These are phyloP conservation scores for Columba guinea DNA, from an alignment of 2,797 vertebrate genomes.

Conservation along the genomic window DNA sequence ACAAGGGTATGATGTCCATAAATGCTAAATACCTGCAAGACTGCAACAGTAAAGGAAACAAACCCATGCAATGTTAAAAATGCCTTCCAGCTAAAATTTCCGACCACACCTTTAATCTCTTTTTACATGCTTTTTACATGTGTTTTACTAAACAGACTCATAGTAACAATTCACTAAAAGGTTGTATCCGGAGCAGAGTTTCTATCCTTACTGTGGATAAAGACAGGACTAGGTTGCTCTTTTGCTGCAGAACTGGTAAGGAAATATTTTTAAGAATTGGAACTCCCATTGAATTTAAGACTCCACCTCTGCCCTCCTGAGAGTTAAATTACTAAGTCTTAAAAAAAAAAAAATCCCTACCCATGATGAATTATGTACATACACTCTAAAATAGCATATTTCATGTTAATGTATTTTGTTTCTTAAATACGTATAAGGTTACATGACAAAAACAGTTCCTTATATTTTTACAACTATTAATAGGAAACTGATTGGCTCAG, in stretches of 20 bases:
- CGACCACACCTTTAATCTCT: background rate
- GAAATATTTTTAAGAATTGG: background rate
- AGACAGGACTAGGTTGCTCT: background rate
- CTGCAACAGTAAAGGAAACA: constrained; percentile 57
- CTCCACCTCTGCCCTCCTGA: background rate
- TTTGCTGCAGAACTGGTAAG: background rate
- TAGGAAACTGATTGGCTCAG: background rate
- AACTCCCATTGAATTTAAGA: background rate
- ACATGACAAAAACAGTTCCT: background rate
- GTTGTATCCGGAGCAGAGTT: background rate
- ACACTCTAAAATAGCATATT: background rate
- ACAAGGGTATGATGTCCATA: constrained; percentile 54
- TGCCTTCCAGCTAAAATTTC: constrained; percentile 43
- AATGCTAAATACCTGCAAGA: constrained; percentile 62
- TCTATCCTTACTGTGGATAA: background rate
- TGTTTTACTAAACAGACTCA: background rate
- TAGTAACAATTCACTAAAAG: background rate
- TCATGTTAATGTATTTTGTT: background rate
- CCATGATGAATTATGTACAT: background rate
- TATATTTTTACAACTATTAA: background rate
- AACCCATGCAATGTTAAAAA: constrained; percentile 41
- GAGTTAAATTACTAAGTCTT: background rate
- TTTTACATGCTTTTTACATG: background rate
- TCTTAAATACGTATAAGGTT: background rate
- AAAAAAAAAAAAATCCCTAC: background rate